These are phyloP conservation scores for Microchirus variegatus DNA, from an alignment of 2,797 vertebrate genomes.

Conservation along the genomic window DNA sequence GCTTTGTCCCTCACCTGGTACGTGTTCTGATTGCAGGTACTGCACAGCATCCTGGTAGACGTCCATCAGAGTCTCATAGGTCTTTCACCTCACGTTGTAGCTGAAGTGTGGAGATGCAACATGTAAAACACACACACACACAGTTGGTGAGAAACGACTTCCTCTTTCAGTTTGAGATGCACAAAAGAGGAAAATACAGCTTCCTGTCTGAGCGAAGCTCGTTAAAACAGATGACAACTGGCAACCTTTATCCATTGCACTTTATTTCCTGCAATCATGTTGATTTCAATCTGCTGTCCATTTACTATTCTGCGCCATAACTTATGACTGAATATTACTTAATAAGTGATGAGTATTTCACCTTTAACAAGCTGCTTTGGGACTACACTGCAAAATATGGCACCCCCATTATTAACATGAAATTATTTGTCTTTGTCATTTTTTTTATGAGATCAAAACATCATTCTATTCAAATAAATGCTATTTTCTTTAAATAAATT, in stretches of 20 bases:
- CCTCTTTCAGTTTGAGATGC: constrained; percentile 52
- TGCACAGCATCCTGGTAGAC: constrained; percentile 71
- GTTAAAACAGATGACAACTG: constrained; percentile 4
- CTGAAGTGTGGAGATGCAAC: constrained; percentile 3
- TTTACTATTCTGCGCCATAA: neutral
- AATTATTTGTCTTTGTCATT: too few relatives aligned
- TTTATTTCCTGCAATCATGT: constrained; percentile 32
- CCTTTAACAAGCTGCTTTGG: too few relatives aligned
- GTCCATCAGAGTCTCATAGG: constrained; percentile 66
- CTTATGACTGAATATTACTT: too few relatives aligned
- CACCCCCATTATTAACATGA: too few relatives aligned
- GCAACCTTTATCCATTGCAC: constrained; percentile 10
- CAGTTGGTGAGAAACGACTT: constrained; percentile 41
- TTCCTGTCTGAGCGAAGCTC: constrained; percentile 45
- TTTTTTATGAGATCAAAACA: too few relatives aligned
- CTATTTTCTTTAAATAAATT: too few relatives aligned
- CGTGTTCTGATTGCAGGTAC: constrained; percentile 61
- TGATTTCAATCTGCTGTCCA: neutral
- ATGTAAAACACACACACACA: constrained; percentile 12
- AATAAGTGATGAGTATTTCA: too few relatives aligned
- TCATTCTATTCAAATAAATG: too few relatives aligned
- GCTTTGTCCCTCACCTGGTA: constrained; percentile 56
- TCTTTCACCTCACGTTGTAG: neutral
- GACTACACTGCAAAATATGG: too few relatives aligned
- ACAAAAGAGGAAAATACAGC: constrained; percentile 44